A percentile compares a stretch with the other conserved stretches of the same genome.
phyloP scores from a whole-genome alignment of 2,888 invertebrate genomes.

The Hypselothyrea guttata region DNA sequence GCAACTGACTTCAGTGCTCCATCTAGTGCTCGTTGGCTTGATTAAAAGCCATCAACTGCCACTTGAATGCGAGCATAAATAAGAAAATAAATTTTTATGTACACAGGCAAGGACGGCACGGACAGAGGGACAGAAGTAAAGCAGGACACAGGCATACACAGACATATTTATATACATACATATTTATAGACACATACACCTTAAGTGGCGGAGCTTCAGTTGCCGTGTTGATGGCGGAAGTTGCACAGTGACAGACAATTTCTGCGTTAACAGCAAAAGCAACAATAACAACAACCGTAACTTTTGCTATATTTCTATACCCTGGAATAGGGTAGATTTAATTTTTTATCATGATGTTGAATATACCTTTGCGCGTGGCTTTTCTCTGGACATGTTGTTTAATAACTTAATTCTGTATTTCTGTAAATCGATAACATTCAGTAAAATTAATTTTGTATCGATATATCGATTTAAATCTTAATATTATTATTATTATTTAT shows the following conservation, averaged over 20 bases:
- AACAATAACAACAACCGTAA: constrained; percentile 22
- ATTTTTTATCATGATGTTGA: too few species aligned
- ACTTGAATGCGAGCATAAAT: constrained; percentile 44
- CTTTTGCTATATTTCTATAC: constrained; percentile 17
- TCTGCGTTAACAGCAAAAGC: constrained; percentile 60
- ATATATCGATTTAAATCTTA: too few species aligned
- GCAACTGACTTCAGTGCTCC: too few species aligned
- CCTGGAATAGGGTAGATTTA: background rate
- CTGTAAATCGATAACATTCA: too few species aligned
- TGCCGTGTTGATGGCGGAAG: constrained; percentile 60
- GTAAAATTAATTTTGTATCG: too few species aligned
- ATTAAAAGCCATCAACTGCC: constrained; percentile 48
- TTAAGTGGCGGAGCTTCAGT: constrained; percentile 33
- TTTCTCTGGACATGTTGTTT: too few species aligned
- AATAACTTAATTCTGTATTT: too few species aligned
- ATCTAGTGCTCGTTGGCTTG: constrained; percentile 31
- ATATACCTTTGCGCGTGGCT: too few species aligned
- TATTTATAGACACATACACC: constrained; percentile 1
- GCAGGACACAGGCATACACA: background rate
- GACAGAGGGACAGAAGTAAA: background rate
- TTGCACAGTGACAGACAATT: constrained; percentile 73
- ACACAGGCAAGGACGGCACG: constrained; percentile 4
- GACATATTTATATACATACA: constrained; percentile 6
- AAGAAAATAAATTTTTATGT: constrained; percentile 37
- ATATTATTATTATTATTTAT: too few species aligned